A percentile compares a stretch with the other conserved stretches of the same genome.
Conservation (phyloP, 2,113 vertebrate species). For the Podilymbus podiceps region DNA sequence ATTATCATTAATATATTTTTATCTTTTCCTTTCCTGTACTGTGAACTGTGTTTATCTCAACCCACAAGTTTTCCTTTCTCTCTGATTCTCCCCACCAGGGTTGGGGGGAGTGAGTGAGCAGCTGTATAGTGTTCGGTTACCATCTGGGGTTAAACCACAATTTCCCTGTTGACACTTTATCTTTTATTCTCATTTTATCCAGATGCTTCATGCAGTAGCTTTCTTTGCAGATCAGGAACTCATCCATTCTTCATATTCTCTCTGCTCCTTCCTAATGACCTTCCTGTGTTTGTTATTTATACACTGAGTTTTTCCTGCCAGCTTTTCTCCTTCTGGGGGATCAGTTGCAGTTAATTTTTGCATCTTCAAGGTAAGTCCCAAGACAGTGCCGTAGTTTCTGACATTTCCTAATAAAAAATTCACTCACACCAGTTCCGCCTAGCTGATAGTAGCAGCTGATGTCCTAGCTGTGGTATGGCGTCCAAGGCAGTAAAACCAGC, state of each 20-base stretch:
- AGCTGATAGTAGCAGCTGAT: background rate
- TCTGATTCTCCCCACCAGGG: too few relatives aligned
- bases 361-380: background rate
- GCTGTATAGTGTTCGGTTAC: too few relatives aligned
- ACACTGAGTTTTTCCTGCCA: background rate
- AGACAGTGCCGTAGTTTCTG: background rate
- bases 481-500: background rate
- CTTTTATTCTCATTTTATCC: background rate
- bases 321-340: background rate
- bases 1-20: too few relatives aligned
- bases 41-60: too few relatives aligned
- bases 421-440: background rate
- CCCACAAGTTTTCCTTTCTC: too few relatives aligned
- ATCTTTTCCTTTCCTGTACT: too few relatives aligned
- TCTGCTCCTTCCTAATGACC: background rate
- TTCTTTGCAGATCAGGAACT: background rate
- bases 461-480: background rate
- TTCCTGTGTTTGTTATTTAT: background rate
- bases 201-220: background rate
- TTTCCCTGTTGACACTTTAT: background rate
- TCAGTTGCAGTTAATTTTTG: background rate
- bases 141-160: too few relatives aligned
- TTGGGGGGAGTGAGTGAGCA: too few relatives aligned
- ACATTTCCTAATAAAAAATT: background rate
- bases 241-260: background rate